phyloP scores from a whole-genome alignment of 2,113 vertebrate species.

The Mellivora capensis region DNA sequence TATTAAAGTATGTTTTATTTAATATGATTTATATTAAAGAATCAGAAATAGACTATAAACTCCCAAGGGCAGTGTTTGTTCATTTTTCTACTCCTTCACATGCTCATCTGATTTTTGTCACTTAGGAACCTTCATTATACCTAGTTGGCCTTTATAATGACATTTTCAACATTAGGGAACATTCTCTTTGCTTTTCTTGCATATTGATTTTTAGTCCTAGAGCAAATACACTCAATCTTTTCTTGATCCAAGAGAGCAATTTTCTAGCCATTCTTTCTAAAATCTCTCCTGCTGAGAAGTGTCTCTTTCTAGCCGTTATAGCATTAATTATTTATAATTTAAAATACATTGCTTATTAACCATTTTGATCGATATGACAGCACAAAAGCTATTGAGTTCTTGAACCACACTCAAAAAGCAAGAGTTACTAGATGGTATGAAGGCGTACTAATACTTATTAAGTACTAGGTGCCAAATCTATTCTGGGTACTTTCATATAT shows the following conservation, averaged over 20 bases:
- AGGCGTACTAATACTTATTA: background rate
- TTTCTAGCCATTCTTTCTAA: conserved; percentile 36
- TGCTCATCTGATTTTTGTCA: conserved; percentile 41
- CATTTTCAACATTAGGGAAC: conserved; percentile 34
- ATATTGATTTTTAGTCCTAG: conserved; percentile 68
- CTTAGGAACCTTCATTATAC: conserved; percentile 16
- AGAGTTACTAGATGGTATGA: background rate
- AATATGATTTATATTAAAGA: background rate
- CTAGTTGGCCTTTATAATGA: conserved; percentile 62
- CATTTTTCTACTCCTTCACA: conserved; percentile 42
- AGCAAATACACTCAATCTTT: conserved; percentile 62
- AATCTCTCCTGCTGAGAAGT: conserved; percentile 49
- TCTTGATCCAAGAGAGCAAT: conserved; percentile 57
- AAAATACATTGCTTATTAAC: background rate
- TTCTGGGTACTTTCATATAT: background rate
- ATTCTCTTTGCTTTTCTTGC: conserved; percentile 64
- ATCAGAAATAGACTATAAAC: conserved; percentile 45
- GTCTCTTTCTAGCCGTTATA: conserved; percentile 42
- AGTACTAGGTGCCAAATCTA: background rate
- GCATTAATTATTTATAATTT: conserved; percentile 30
- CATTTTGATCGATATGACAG: background rate
- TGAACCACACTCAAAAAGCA: background rate
- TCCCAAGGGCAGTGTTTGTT: background rate
- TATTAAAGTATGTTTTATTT: background rate
- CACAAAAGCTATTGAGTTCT: background rate